Base-by-base conservation (phyloP, 2,113 vertebrate genomes). In the Zingel zingel region DNA sequence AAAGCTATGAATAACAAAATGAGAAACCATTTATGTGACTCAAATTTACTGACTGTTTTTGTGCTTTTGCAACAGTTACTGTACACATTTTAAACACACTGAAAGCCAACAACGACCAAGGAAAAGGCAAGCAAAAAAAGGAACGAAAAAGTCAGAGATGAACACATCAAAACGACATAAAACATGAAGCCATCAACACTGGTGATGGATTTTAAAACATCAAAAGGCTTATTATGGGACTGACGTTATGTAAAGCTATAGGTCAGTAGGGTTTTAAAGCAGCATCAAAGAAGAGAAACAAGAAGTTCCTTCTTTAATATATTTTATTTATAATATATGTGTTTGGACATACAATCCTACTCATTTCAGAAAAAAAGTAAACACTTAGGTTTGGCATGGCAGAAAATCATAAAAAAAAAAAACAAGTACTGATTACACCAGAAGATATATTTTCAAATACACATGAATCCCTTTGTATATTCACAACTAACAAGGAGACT, bases 161-260 rank as follows among this genome's bases (percentile, higher is more conserved):
- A 51, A 39, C 27, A 53, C 18, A 45, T 51, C 58, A 53, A 76
- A 75, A 70, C 15, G 1, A 50, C 43, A 66, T 48, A 10, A 39
- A 57, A 75, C 30, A 66, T 27, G 4, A 70, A 43, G 64, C n/a
- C n/a, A 63, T 53, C n/a, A 23, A 77, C 39, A 58, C 10, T 10
- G 48, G 27, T 36, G 36, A 47, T 58, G 45, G n/a, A 54, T 76
- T 47, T 43, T 75, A 27, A 76, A 76, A 70, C 73, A 82, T 50
- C 11, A 56, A 54, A 68, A 33, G 36, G n/a, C 45, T 30, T 1
- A n/a, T 43, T 19, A 54, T 68, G 54, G 33, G 67, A 47, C 30
- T 33, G 19, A 5, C 0, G 3, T 16, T 30, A 59, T 51, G 36
- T 48, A 50, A 56, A 10, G 16, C 8, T 19, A 43, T 43, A 18